Conservation (phyloP, 2,888 invertebrate species). For the Phytoseiulus persimilis region DNA sequence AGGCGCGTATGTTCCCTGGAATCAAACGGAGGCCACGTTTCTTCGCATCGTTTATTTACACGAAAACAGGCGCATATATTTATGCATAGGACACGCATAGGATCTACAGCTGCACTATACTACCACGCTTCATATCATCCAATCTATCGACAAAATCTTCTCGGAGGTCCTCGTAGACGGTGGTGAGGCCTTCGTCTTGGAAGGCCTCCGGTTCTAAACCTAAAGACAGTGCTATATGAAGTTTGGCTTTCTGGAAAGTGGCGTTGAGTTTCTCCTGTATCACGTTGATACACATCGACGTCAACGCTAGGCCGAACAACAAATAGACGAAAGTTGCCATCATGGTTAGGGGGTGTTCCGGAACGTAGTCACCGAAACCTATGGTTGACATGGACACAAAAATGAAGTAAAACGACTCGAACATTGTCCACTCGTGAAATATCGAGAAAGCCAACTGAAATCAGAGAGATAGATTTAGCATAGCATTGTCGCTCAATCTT, state of each 20-base stretch:
- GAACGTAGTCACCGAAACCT: slow-evolving; percentile 57
- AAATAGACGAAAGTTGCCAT: slow-evolving; percentile 84
- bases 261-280: slow-evolving; percentile 59
- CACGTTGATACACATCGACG: slow-evolving; percentile 94
- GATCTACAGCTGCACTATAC: slow-evolving; percentile 25
- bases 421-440: slow-evolving; percentile 69
- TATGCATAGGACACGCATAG: no score
- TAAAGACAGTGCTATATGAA: slow-evolving; percentile 41
- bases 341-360: slow-evolving; percentile 72
- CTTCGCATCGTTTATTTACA: background rate
- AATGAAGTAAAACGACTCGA: slow-evolving; percentile 90
- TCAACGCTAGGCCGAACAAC: slow-evolving; percentile 84
- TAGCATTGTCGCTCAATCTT: no score
- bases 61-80: background rate
- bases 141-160: slow-evolving; percentile 16
- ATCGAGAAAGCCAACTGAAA: slow-evolving; percentile 41
- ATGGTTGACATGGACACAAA: slow-evolving; percentile 95
- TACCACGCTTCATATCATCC: slow-evolving; percentile 34
- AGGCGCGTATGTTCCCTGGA: background rate
- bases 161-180: slow-evolving; percentile 18
- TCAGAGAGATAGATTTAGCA: background rate
- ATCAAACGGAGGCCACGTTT: background rate
- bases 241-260: slow-evolving; percentile 42
- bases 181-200: slow-evolving; percentile 29
- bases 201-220: slow-evolving; percentile 41